Evolutionary conservation across 1,140 invertebrate genomes (phyloP).

Genomic region (Drosophila prosaltans): DNA sequence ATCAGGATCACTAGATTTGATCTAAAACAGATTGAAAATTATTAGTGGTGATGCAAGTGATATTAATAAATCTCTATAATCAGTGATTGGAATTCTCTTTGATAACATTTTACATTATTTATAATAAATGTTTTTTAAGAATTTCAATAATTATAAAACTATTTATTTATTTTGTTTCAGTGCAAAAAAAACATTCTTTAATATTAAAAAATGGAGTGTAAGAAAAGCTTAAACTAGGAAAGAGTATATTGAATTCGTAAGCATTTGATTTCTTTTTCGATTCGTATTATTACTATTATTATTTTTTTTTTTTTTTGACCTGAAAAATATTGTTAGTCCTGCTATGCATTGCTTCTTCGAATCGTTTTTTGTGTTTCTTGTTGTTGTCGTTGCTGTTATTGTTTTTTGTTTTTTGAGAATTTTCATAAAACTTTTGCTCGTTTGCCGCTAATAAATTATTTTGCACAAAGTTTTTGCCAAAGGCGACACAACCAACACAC

Average conservation of each 20-base stretch:
- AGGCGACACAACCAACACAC: slow-evolving; percentile 35
- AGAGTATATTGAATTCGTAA: slow-evolving; percentile 28
- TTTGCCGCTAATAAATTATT: slow-evolving; percentile 81
- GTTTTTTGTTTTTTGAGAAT: slow-evolving; percentile 56
- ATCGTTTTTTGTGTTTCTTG: slow-evolving; percentile 17
- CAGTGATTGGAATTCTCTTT: too few relatives aligned
- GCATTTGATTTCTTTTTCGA: slow-evolving; percentile 14
- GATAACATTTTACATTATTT: too few relatives aligned
- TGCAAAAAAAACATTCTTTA: too few relatives aligned
- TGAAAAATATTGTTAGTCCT: not conserved
- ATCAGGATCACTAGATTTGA: too few relatives aligned
- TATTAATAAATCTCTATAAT: too few relatives aligned
- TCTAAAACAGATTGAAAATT: too few relatives aligned
- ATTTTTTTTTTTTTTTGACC: not conserved
- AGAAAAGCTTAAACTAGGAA: too few relatives aligned
- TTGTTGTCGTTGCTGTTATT: slow-evolving; percentile 6
- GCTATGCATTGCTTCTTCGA: slow-evolving; percentile 3
- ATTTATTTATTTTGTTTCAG: too few relatives aligned
- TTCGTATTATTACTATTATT: not conserved
- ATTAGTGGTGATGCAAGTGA: too few relatives aligned
- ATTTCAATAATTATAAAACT: too few relatives aligned
- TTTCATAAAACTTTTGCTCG: slow-evolving; percentile 79
- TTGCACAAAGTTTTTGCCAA: slow-evolving; percentile 53
- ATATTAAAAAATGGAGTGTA: too few relatives aligned
- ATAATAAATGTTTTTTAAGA: too few relatives aligned